phyloP scores from a whole-genome alignment of 2,888 invertebrate genomes.

The Melanostoma scalare region DNA sequence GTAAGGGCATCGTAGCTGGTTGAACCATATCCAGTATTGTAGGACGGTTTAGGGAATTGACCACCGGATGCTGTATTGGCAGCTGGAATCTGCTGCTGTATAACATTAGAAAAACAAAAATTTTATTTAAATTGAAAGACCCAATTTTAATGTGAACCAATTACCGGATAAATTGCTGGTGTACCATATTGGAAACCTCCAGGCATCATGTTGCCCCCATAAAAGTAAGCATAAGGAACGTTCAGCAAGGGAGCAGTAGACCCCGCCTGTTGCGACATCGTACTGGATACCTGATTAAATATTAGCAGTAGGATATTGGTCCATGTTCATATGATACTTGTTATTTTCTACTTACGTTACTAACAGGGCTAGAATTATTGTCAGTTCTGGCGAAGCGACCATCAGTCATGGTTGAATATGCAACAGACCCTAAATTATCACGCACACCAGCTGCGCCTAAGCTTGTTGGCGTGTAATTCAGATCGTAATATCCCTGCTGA shows the following conservation, averaged over 20 bases:
- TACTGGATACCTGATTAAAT: conserved; percentile 85
- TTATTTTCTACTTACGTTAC: conserved; percentile 78
- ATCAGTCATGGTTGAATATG: conserved; percentile 88
- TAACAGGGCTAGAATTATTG: conserved; percentile 89
- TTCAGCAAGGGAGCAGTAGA: conserved; percentile 82
- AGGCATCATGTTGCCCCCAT: conserved; percentile 87
- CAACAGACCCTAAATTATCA: conserved; percentile 86
- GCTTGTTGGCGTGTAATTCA: conserved; percentile 89
- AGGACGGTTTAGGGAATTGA: conserved; percentile 87
- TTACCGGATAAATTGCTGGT: conserved; percentile 87
- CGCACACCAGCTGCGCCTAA: conserved; percentile 85
- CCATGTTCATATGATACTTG: not conserved
- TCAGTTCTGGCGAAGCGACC: conserved; percentile 88
- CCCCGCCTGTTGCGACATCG: conserved; percentile 87
- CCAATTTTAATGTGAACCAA: conserved; percentile 66
- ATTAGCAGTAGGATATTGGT: not conserved
- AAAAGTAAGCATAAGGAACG: conserved; percentile 85
- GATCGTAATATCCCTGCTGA: conserved; percentile 86
- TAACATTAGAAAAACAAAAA: conserved; percentile 30
- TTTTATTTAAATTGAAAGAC: not conserved
- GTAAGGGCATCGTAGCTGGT: conserved; percentile 85
- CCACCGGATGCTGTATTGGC: conserved; percentile 88
- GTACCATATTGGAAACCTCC: conserved; percentile 88
- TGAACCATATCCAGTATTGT: conserved; percentile 85
- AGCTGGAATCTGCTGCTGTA: conserved; percentile 86